A percentile compares a stretch with the other conserved stretches of the same genome.
These are phyloP conservation scores for Cercopithecus mona DNA, from an alignment of 2,113 vertebrate genomes.

Conservation along the genomic window DNA sequence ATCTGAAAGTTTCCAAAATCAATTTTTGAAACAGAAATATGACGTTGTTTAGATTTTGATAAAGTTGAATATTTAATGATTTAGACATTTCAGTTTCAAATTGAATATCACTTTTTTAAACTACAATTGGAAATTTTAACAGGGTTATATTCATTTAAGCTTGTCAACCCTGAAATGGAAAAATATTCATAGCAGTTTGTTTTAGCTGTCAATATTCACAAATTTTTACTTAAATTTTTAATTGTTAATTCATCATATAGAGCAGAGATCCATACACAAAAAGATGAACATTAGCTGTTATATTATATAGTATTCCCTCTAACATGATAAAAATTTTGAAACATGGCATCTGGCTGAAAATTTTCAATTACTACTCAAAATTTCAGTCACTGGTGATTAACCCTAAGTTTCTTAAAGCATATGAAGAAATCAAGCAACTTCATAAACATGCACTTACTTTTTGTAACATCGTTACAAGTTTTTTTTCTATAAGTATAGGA, in stretches of 20 bases:
- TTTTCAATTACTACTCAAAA: not conserved
- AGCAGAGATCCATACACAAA: not conserved
- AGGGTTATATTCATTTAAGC: not conserved
- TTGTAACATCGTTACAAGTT: not conserved
- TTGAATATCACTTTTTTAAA: not conserved
- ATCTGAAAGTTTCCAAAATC: not conserved
- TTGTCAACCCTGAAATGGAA: not conserved
- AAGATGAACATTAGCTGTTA: not conserved
- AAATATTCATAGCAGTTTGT: not conserved
- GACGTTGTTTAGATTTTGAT: not conserved
- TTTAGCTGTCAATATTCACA: not conserved
- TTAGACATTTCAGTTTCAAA: not conserved
- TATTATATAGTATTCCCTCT: not conserved
- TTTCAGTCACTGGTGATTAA: not conserved
- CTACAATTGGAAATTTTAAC: not conserved
- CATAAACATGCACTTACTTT: not conserved
- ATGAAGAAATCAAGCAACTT: not conserved
- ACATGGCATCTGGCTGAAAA: not conserved
- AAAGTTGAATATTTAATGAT: not conserved
- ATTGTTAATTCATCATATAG: not conserved
- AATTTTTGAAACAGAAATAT: not conserved
- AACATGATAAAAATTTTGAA: not conserved
- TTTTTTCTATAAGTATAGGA: not conserved
- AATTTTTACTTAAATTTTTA: not conserved
- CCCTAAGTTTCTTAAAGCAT: not conserved